phyloP scores from a whole-genome alignment of 2,113 vertebrate species.

The Eonycteris spelaea region DNA sequence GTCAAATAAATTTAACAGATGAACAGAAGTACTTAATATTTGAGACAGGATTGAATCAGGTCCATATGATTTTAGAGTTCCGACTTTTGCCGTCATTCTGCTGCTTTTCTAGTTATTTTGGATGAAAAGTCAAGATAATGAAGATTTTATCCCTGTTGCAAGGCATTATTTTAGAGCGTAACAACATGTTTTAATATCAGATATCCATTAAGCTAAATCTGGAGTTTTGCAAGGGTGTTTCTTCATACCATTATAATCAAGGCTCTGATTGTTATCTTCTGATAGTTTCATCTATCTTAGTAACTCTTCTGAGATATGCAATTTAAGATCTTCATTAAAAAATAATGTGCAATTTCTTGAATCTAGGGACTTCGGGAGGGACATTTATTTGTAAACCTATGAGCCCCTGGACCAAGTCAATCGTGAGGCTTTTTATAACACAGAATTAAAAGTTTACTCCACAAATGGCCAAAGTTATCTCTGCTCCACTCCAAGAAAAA shows the following conservation, averaged over 20 bases:
- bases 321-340: not conserved
- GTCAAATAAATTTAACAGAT: not conserved
- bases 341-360: not conserved
- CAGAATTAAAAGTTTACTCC: not conserved
- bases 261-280: not conserved
- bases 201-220: not conserved
- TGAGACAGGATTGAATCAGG: not conserved
- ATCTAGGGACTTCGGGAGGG: not conserved
- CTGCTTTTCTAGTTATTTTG: not conserved
- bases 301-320: not conserved
- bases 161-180: not conserved
- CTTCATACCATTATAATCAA: not conserved
- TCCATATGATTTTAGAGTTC: not conserved
- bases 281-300: not conserved
- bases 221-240: not conserved
- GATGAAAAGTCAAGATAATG: not conserved
- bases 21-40: not conserved
- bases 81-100: not conserved
- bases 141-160: not conserved
- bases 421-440: not conserved
- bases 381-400: not conserved
- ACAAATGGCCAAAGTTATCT: not conserved
- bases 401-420: not conserved
- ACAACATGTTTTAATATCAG: not conserved
- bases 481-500: not conserved